phyloP scores from a whole-genome alignment of 2,113 vertebrate genomes.

The Vulpes ferrilata region DNA sequence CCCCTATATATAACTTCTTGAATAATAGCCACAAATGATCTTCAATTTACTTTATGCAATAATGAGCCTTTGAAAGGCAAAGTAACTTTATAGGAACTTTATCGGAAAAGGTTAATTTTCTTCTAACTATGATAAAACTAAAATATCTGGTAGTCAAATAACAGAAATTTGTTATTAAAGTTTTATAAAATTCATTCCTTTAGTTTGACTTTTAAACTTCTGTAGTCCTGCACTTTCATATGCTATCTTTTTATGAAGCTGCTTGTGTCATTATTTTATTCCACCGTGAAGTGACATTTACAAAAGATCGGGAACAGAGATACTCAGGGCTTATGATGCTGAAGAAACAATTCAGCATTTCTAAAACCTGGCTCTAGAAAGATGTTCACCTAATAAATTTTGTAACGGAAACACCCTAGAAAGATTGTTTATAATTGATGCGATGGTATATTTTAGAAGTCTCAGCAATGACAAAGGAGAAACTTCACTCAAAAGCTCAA shows the following conservation, averaged over 20 bases:
- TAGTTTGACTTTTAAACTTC: slow-evolving; percentile 23
- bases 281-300: slow-evolving; percentile 43
- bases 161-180: neutral
- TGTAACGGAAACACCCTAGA: neutral
- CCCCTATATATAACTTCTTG: neutral
- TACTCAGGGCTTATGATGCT: neutral
- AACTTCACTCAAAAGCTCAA: neutral
- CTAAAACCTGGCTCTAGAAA: slow-evolving; percentile 22
- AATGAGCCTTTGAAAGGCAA: neutral
- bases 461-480: neutral
- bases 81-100: neutral
- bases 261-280: slow-evolving; percentile 49
- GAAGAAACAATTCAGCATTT: slow-evolving; percentile 27
- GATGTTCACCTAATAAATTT: neutral
- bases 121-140: neutral
- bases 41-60: neutral
- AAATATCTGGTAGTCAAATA: slow-evolving; percentile 29
- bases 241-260: slow-evolving; percentile 36
- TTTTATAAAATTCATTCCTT: slow-evolving; percentile 24
- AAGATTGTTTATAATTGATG: neutral
- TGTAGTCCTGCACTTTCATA: neutral
- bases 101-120: neutral
- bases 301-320: slow-evolving; percentile 49
- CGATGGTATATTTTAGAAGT: neutral
- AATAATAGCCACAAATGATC: neutral